Base-by-base conservation (phyloP, 1,140 invertebrate species). In the Eumeta japonica region DNA sequence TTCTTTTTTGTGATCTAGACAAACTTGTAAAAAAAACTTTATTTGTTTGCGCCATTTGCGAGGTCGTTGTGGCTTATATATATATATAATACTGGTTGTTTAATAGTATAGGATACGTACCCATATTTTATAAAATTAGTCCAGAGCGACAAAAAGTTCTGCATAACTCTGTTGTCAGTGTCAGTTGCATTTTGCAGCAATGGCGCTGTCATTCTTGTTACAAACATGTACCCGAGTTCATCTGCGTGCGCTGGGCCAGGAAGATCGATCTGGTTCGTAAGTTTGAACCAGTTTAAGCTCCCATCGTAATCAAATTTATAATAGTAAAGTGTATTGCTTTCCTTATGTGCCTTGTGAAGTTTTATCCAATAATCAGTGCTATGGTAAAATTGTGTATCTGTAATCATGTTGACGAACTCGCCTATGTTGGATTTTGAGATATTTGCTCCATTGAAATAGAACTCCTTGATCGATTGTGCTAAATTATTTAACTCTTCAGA, bases 261-360 rank as follows among this genome's bases (percentile, higher is more conserved):
- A n/a, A 35, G 36, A 13, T 33, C 16, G 28, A 50, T 41, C 1
- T 41, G 27, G 14, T 48, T 37, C n/a, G 17, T 14, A 14, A 38
- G 12, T 16, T 46, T 54, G 10, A 35, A 16, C 42, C 42, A 49
- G 31, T 57, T 54, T 3, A 54, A 35, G 3, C 34, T 28, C 1
- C 54, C 54, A 27, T 51, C 51, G 28, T 51, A 54, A 11, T 29
- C 28, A 28, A 54, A 54, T 2, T 43, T 28, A 12, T 52, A 57
- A 20, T 50, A 49, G 36, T 46, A 57, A 16, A 54, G 10, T 2
- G 17, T 16, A 2, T 42, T 35, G 11, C 36, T 45, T 1, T 43
- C 24, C 16, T 29, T 20, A 7, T 19, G 28, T 7, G 18, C 9
- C 29, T 45, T 48, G 29, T 50, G 35, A 2, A 35, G 14, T 31